phyloP scores from a whole-genome alignment of 2,888 invertebrate species.

The Lasioglossum villosulum region DNA sequence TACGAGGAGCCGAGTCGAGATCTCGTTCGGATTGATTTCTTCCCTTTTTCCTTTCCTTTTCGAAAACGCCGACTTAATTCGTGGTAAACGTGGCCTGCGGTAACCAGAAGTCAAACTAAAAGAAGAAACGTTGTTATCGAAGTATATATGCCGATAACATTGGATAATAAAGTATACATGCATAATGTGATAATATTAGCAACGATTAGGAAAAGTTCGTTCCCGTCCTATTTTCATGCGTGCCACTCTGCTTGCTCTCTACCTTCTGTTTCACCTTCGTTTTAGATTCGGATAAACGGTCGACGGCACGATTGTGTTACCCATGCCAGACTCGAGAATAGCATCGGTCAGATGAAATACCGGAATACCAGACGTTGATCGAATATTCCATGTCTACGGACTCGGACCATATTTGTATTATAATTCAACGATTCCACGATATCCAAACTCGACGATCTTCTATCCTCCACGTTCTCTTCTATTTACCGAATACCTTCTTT shows the following conservation, averaged over 20 bases:
- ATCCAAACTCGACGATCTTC: neutral
- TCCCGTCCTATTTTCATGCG: neutral
- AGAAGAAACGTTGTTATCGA: neutral
- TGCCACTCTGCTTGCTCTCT: neutral
- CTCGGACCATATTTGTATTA: slow-evolving; percentile 9
- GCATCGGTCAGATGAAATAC: slow-evolving; percentile 64
- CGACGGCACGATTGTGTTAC: slow-evolving; percentile 52
- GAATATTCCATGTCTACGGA: slow-evolving; percentile 54
- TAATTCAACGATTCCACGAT: neutral
- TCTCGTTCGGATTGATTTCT: neutral
- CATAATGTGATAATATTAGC: neutral
- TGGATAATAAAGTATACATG: neutral
- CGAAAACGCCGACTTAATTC: neutral
- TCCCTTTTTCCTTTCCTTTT: neutral
- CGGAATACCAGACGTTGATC: slow-evolving; percentile 70
- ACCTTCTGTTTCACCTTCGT: slow-evolving; percentile 10
- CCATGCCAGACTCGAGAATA: slow-evolving; percentile 71
- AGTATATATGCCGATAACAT: neutral
- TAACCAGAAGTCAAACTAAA: neutral
- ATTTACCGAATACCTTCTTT: neutral
- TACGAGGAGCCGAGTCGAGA: neutral
- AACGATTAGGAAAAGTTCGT: neutral
- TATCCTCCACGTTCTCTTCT: neutral
- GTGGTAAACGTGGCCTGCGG: neutral
- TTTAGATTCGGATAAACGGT: slow-evolving; percentile 46